Evolutionary conservation across 2,888 invertebrate species (phyloP).

Genomic region (Mythimna pallens): DNA sequence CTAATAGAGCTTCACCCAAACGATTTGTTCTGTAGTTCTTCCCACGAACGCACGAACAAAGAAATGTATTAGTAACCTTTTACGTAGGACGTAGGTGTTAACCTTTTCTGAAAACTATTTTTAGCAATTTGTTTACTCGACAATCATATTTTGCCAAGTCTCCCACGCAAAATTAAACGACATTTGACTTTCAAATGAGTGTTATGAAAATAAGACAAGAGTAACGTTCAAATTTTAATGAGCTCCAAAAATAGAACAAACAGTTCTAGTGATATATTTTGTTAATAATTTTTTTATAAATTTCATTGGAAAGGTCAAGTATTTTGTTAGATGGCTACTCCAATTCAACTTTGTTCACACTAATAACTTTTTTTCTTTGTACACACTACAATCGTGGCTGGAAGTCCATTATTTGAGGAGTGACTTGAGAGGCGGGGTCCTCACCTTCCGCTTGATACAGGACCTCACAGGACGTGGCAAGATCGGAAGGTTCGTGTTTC

Average conservation of each 20-base stretch:
- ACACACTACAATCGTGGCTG: no score
- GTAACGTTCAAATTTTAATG: not conserved
- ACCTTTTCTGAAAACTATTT: constrained; percentile 37
- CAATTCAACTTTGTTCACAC: no score
- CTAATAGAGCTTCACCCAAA: constrained; percentile 11
- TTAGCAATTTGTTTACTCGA: not conserved
- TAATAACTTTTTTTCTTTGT: no score
- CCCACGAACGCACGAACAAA: constrained; percentile 3
- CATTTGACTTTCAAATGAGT: not conserved
- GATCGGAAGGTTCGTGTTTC: no score
- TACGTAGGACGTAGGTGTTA: not conserved
- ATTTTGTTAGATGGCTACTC: no score
- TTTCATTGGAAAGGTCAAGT: no score
- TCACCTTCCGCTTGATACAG: no score
- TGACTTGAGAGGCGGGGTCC: no score
- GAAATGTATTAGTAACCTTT: constrained; percentile 20
- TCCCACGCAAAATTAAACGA: not conserved
- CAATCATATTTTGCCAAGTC: not conserved
- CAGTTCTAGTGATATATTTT: no score
- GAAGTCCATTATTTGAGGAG: no score
- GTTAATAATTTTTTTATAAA: no score
- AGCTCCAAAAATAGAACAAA: not conserved
- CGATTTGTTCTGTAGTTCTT: not conserved
- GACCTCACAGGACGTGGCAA: no score
- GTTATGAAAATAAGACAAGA: not conserved